Evolutionary conservation across 2,113 vertebrate genomes (phyloP).

Genomic region (Lepisosteus osseus): DNA sequence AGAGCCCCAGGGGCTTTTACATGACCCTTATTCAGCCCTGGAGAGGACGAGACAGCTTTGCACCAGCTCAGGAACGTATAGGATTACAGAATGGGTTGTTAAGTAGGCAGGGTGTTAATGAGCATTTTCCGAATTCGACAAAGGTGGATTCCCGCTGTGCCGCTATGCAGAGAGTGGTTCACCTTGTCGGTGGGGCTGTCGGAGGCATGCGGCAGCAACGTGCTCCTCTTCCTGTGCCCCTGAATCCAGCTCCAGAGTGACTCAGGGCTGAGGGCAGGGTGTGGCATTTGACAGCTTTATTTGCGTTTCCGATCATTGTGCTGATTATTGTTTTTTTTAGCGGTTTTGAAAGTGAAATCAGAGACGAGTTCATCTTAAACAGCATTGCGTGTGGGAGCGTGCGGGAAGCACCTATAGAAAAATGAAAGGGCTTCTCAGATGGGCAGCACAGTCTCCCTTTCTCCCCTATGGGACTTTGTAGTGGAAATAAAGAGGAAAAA

Average conservation of each 20-base stretch:
- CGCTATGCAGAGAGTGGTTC: neutral
- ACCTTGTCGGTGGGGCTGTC: neutral
- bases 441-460: neutral
- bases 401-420: no score
- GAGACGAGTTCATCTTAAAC: neutral
- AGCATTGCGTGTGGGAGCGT: no score
- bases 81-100: no score
- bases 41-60: no score
- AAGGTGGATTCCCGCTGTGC: neutral
- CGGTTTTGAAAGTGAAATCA: neutral
- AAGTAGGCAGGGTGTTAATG: neutral
- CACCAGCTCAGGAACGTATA: no score
- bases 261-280: conserved; percentile 14
- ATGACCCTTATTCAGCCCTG: no score
- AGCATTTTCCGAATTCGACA: neutral
- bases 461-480: neutral
- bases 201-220: neutral
- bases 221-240: neutral
- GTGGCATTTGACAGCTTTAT: neutral
- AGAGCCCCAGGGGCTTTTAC: no score
- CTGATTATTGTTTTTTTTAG: neutral
- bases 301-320: neutral
- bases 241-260: neutral
- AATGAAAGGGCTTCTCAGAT: no score
- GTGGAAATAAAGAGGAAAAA: no score